Percentiles rank a stretch among this genome's conserved stretches.
Conservation (phyloP, 1,140 invertebrate genomes). For the Pseudomyrmex flavicornis region DNA sequence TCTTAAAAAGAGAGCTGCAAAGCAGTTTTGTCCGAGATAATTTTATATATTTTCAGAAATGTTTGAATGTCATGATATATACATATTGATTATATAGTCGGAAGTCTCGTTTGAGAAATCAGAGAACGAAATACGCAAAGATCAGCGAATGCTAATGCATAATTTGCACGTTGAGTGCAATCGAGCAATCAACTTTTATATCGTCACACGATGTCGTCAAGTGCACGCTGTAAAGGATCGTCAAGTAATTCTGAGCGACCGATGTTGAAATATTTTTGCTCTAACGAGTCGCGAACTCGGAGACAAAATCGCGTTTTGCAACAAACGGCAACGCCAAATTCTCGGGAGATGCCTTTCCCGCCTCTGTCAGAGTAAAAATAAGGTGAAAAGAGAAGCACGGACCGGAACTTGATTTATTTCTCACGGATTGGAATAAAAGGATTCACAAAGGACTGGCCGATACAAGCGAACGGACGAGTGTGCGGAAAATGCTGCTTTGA, state of each 20-base stretch:
- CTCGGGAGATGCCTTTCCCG: constrained; percentile 38
- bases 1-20: no score
- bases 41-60: no score
- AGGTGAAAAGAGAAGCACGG: constrained; percentile 20
- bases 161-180: constrained; percentile 45
- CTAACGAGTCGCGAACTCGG: constrained; percentile 42
- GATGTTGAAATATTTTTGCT: constrained; percentile 47
- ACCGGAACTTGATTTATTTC: constrained; percentile 35
- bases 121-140: not conserved
- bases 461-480: not conserved
- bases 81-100: not conserved
- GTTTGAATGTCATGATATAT: not conserved
- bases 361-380: constrained; percentile 39
- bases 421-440: constrained; percentile 29
- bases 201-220: constrained; percentile 37
- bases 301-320: constrained; percentile 44
- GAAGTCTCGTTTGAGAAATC: constrained; percentile 5
- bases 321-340: constrained; percentile 42
- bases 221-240: constrained; percentile 23
- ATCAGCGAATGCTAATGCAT: constrained; percentile 20
- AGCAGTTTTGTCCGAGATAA: no score
- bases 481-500: constrained; percentile 20
- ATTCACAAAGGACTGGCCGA: constrained; percentile 36
- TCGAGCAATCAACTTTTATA: constrained; percentile 39
- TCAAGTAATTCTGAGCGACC: constrained; percentile 44